Base-by-base conservation (phyloP, 2,797 vertebrate species). In the Halcyon chelicuti region DNA sequence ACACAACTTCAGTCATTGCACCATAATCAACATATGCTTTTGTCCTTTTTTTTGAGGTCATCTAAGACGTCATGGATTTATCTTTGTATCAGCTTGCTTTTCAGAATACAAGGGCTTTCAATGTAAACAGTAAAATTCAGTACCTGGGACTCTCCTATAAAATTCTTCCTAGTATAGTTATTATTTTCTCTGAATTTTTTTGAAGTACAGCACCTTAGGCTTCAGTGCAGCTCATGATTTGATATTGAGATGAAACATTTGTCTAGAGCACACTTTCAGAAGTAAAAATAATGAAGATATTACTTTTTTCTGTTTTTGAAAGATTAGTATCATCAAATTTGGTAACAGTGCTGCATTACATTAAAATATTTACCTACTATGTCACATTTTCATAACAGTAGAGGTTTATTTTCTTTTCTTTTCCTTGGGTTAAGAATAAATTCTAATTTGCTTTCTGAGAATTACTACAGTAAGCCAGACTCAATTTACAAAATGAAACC, bases 401-500 rank as follows among this genome's bases (percentile, higher is more conserved):
- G 88, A 61, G 21, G 47, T 73, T 70, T 88, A 37, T 74, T 87
- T 93, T 83, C 11, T 82, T 65, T 76, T 89, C 0, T 82, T 86
- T 92, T 91, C 23, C 35, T 89, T 87, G 8, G 57, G 37, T 85
- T 90, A 79, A 94, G 70, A 86, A 87, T 95, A 94, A 84, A 92
- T 81, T 88, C 62, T 97, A 76, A 92, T 95, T 86, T 88, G 22
- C 60, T 78, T 93, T 72, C 90, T 79, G 67, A 86, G 63, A 96
- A 92, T 90, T 91, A 94, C 88, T 82, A 60, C 44, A 87, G 62
- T 81, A 88, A 95, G n/a, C 16, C 40, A 92, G 74, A 79, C 67
- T 92, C 67, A 84, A 92, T 93, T 94, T 92, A 89, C 77, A 94
- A 86, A 96, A 92, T 93, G 31, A 95, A 93, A 93, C 67, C 93